phyloP scores from a whole-genome alignment of 2,888 invertebrate species.

The Laspeyria flexula region DNA sequence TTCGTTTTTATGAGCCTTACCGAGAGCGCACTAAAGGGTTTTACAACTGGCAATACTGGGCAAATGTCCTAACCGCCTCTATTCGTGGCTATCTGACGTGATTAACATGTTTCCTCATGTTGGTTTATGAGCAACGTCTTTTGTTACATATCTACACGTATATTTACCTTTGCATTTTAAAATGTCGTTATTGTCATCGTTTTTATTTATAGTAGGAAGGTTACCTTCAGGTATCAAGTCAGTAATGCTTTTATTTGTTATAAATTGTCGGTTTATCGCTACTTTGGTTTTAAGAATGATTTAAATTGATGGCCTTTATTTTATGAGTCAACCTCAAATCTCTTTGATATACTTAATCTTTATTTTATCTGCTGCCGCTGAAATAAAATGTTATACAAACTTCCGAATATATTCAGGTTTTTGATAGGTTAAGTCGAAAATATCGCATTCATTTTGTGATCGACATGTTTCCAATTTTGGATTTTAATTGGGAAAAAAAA shows the following conservation, averaged over 20 bases:
- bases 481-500: too few species aligned
- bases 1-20: slow-evolving; percentile 61
- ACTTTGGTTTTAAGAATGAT: neutral
- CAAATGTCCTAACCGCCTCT: slow-evolving; percentile 33
- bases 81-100: slow-evolving; percentile 38
- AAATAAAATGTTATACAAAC: too few species aligned
- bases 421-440: too few species aligned
- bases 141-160: slow-evolving; percentile 17
- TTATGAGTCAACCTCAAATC: too few species aligned
- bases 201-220: neutral
- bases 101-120: slow-evolving; percentile 47
- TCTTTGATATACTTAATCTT: too few species aligned
- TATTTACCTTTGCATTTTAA: neutral
- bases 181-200: neutral
- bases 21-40: slow-evolving; percentile 68
- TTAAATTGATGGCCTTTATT: too few species aligned
- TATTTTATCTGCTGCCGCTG: too few species aligned
- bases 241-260: slow-evolving; percentile 14
- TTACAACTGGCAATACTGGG: slow-evolving; percentile 50
- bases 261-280: slow-evolving; percentile 10
- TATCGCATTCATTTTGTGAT: too few species aligned
- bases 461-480: too few species aligned
- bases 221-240: slow-evolving; percentile 4
- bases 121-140: slow-evolving; percentile 21
- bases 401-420: too few species aligned